Percentiles rank a stretch among this genome's conserved stretches.
phyloP scores from a whole-genome alignment of 2,797 vertebrate species.

The Crenichthys baileyi region DNA sequence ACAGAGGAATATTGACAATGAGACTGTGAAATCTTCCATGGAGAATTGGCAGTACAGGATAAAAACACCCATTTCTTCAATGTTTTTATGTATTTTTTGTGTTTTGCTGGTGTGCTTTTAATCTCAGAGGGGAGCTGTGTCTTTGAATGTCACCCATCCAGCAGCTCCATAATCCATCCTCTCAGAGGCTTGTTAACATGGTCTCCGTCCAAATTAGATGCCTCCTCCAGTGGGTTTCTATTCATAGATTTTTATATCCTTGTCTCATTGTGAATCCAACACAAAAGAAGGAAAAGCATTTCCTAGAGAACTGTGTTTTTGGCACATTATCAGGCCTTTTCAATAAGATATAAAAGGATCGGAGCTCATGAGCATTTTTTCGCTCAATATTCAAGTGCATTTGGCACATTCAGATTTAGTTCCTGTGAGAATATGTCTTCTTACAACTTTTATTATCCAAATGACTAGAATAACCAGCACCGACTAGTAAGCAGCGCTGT shows the following conservation, averaged over 20 bases:
- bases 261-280: slow-evolving; percentile 55
- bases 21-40: slow-evolving; percentile 11
- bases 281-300: slow-evolving; percentile 56
- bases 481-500: neutral
- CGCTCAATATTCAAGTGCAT: slow-evolving; percentile 33
- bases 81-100: slow-evolving; percentile 2
- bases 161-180: slow-evolving; percentile 52
- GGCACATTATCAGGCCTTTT: slow-evolving; percentile 43
- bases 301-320: slow-evolving; percentile 55
- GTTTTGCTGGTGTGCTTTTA: slow-evolving; percentile 10
- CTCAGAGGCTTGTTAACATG: slow-evolving; percentile 55
- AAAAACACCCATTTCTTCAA: slow-evolving; percentile 5
- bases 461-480: slow-evolving; percentile 15
- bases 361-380: slow-evolving; percentile 23
- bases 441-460: slow-evolving; percentile 34
- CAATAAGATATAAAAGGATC: slow-evolving; percentile 15
- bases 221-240: slow-evolving; percentile 61
- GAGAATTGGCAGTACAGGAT: neutral
- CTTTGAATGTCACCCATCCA: slow-evolving; percentile 31
- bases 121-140: slow-evolving; percentile 16
- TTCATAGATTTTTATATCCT: slow-evolving; percentile 61
- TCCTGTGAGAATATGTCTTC: slow-evolving; percentile 21
- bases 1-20: slow-evolving; percentile 13
- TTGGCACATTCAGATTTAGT: slow-evolving; percentile 45
- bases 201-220: slow-evolving; percentile 47